Conservation (phyloP, 1,140 invertebrate species). For the Marisa cornuarietis region DNA sequence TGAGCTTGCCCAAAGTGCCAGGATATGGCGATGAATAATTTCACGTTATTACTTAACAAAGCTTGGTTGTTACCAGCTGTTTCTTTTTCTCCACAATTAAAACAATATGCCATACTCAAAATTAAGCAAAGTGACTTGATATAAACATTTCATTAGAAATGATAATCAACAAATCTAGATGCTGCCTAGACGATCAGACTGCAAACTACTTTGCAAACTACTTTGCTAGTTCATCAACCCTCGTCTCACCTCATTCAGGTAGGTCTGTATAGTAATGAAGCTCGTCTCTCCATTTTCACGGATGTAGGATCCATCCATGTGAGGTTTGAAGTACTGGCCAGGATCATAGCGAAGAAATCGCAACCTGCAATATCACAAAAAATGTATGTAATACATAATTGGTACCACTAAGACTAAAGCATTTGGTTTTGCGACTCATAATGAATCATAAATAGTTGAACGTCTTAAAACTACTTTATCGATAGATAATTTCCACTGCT, state of each 20-base stretch:
- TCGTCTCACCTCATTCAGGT: slow-evolving; percentile 49
- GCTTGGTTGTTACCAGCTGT: not conserved
- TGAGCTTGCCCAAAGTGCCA: not conserved
- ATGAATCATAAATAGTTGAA: too few relatives aligned
- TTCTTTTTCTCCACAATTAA: not conserved
- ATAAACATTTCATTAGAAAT: not conserved
- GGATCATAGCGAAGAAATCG: slow-evolving; percentile 47
- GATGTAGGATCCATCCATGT: slow-evolving; percentile 43
- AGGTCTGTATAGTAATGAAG: slow-evolving; percentile 49
- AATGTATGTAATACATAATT: too few relatives aligned
- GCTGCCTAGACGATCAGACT: too few relatives aligned
- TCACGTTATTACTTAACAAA: not conserved
- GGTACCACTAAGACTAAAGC: too few relatives aligned
- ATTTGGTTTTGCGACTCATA: too few relatives aligned
- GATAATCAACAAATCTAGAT: not conserved
- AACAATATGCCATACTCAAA: not conserved
- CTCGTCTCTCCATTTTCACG: slow-evolving; percentile 48
- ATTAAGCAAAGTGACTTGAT: not conserved
- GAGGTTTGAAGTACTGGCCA: slow-evolving; percentile 51
- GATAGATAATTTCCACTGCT: too few relatives aligned
- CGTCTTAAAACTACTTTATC: too few relatives aligned
- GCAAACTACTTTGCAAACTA: too few relatives aligned
- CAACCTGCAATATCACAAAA: slow-evolving; percentile 27
- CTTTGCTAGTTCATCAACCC: not conserved
- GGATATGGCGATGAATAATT: not conserved